phyloP scores from a whole-genome alignment of 2,113 vertebrate species.

The Cavia porcellus region DNA sequence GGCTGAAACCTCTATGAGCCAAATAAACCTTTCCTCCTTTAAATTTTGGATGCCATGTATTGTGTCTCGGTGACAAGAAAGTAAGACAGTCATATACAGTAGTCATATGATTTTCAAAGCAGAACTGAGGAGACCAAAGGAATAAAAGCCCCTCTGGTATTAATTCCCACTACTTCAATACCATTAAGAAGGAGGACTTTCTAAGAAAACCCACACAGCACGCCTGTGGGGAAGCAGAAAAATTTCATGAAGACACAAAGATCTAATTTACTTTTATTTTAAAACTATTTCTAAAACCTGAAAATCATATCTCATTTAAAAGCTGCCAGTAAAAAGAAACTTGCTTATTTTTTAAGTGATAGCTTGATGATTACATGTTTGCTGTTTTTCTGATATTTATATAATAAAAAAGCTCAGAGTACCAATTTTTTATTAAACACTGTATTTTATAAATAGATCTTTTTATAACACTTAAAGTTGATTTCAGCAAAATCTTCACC shows the following conservation, averaged over 20 bases:
- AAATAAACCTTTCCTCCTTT: background rate
- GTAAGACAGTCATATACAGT: background rate
- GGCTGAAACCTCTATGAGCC: background rate
- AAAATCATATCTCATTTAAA: conserved; percentile 56
- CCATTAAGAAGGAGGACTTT: conserved; percentile 54
- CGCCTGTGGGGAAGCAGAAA: conserved; percentile 3
- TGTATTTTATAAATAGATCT: background rate
- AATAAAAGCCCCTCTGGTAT: conserved; percentile 31
- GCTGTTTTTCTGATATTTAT: background rate
- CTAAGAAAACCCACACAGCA: conserved; percentile 74
- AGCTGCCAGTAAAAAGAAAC: conserved; percentile 16
- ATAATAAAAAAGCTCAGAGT: background rate
- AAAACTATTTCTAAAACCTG: conserved; percentile 54
- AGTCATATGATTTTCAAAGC: conserved; percentile 54
- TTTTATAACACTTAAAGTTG: conserved; percentile 23
- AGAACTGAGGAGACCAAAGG: conserved; percentile 64
- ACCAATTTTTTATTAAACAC: conserved; percentile 19
- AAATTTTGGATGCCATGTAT: background rate
- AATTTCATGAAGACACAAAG: conserved; percentile 28
- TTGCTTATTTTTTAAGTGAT: conserved; percentile 45
- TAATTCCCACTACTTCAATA: conserved; percentile 70
- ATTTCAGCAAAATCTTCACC: conserved; percentile 52
- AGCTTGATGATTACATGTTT: conserved; percentile 38
- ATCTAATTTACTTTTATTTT: conserved; percentile 51
- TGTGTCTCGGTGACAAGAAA: background rate